phyloP scores from a whole-genome alignment of 64 coral and sea anemone genomes.

The Anthopleura sola region DNA sequence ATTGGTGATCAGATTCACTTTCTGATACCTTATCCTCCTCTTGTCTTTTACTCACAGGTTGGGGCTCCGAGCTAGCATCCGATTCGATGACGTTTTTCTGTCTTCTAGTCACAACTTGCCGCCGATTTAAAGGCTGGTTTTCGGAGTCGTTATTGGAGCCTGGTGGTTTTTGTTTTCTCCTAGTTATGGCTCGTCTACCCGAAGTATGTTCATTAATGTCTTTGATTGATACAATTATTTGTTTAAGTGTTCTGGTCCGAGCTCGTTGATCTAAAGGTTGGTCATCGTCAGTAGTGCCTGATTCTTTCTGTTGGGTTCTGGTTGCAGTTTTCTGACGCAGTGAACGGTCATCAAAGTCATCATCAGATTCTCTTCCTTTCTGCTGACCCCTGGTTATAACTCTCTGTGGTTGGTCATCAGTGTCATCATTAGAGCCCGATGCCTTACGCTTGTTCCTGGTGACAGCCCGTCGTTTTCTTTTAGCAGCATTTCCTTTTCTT shows the following conservation, averaged over 20 bases:
- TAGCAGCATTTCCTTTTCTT: too few species aligned
- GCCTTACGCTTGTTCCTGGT: not conserved
- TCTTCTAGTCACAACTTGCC: not conserved
- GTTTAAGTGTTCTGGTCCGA: not conserved
- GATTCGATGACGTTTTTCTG: not conserved
- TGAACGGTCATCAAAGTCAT: too few species aligned
- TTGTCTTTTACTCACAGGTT: not conserved
- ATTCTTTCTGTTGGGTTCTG: too few species aligned
- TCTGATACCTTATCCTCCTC: not conserved
- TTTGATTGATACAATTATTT: not conserved
- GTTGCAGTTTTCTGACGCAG: too few species aligned
- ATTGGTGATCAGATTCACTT: not conserved
- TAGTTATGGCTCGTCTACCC: not conserved
- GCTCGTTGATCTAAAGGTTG: not conserved
- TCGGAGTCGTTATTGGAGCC: not conserved
- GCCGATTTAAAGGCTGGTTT: not conserved
- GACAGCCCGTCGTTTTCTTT: not conserved
- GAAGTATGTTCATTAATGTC: not conserved
- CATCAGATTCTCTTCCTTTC: too few species aligned
- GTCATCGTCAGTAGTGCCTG: not conserved
- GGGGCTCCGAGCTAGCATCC: not conserved
- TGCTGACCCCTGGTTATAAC: too few species aligned
- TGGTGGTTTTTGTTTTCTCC: not conserved
- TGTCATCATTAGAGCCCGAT: not conserved
- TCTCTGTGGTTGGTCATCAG: not conserved